These are phyloP conservation scores for Falco cherrug DNA, from an alignment of 2,797 vertebrate species.

Conservation along the genomic window DNA sequence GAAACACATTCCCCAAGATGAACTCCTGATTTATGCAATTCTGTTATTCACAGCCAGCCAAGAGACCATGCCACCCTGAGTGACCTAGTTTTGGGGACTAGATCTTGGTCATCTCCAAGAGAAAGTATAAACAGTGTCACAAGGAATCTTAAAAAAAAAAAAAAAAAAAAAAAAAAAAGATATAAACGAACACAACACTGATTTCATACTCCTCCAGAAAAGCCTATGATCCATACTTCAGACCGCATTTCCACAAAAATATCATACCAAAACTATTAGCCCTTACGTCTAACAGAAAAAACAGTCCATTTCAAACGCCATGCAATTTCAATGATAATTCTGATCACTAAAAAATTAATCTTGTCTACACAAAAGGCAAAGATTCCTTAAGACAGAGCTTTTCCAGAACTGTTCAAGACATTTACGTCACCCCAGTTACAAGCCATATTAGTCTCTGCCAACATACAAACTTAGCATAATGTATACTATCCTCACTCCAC, in stretches of 20 bases:
- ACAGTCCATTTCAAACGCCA: neutral
- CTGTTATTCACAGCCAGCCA: neutral
- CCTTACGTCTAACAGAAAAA: neutral
- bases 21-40: neutral
- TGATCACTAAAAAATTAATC: neutral
- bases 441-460: neutral
- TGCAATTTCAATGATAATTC: neutral
- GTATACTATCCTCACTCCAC: neutral
- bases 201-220: neutral
- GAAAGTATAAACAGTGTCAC: neutral
- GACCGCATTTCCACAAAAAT: neutral
- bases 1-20: neutral
- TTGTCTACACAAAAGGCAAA: neutral
- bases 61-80: neutral
- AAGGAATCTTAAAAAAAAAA: neutral
- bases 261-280: neutral
- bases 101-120: neutral
- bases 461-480: neutral
- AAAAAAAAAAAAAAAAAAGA: too few species aligned
- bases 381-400: neutral
- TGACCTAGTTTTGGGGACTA: neutral
- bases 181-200: neutral
- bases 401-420: neutral
- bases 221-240: neutral
- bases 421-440: neutral